phyloP scores from a whole-genome alignment of 2,113 vertebrate species.

The Otis tarda region DNA sequence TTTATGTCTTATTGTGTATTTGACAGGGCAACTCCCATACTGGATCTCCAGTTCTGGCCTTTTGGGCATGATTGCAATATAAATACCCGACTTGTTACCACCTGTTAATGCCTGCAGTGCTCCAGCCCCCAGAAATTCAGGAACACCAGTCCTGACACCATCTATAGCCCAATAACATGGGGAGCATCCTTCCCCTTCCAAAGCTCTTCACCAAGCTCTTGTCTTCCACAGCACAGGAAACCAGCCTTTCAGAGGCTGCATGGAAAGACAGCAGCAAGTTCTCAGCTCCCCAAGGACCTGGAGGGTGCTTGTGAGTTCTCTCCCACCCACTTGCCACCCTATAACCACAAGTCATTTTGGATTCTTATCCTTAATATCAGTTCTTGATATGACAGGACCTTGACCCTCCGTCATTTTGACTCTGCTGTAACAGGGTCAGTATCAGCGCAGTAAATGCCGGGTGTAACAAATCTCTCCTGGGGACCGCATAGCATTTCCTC shows the following conservation, averaged over 20 bases:
- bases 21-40: not conserved
- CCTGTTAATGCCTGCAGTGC: not conserved
- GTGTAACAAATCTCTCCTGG: not conserved
- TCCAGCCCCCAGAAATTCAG: not conserved
- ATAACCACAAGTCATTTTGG: not conserved
- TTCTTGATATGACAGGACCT: not conserved
- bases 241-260: not conserved
- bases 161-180: not conserved
- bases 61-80: not conserved
- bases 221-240: not conserved
- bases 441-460: accelerated
- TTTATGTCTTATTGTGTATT: accelerated
- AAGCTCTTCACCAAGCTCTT: not conserved
- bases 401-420: not conserved
- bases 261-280: not conserved
- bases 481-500: not conserved
- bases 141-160: no score
- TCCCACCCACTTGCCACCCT: not conserved
- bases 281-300: not conserved
- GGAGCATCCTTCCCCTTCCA: not conserved
- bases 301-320: not conserved
- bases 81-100: not conserved
- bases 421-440: not conserved
- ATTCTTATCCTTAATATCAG: not conserved
- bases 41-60: not conserved